Base-by-base conservation (phyloP, 2,888 invertebrate genomes). In the Parasteatoda lunata region DNA sequence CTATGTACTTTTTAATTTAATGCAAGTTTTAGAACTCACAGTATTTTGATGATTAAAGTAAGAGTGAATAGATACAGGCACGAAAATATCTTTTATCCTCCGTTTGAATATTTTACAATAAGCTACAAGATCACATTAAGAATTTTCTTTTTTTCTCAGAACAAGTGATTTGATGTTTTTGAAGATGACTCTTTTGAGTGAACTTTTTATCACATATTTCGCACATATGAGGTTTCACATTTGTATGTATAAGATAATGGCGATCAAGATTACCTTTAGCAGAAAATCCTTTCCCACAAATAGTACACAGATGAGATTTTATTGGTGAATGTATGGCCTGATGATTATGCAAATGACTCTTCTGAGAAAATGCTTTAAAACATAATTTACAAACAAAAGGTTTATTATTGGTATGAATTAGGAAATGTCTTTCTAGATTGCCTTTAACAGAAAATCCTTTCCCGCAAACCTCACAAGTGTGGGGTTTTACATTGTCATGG, bases 371-470 rank as follows among this genome's bases (percentile, higher is more conserved):
- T 0, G 11, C 59, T 59, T 7, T 59, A 4, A 13, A 13, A 7
- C 59, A 59, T 13, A 59, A 13, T 59, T 59, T 59, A 6, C 59
- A 59, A 13, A 59, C 13, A 59, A 59, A 59, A 59, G 59, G 59
- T 59, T 59, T 59, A 9, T 59, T 59, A 4, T 59, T 9, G 11
- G 13, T 59, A 59, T 59, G 59, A 9, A 59, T 13, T 13, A 13
- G 9, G 59, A 13, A 59, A 59, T 59, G 59, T 0, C 59, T 59
- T 9, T 59, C 59, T 13, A 59, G 59, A 13, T 59, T 59, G 4
- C 59, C 59, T 59, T 59, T 59, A 59, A 59, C 59, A 7, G 59
- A 59, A 59, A 59, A 59, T 59, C 59, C 59, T 59, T 59, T 59
- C 11, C 4, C 11, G 59, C 59, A 59, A 13, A 59, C 13, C 11